Percentiles rank a stretch among this genome's conserved stretches.
Evolutionary conservation across 2,797 vertebrate species (phyloP).

Genomic region (Gambusia yucatana): DNA sequence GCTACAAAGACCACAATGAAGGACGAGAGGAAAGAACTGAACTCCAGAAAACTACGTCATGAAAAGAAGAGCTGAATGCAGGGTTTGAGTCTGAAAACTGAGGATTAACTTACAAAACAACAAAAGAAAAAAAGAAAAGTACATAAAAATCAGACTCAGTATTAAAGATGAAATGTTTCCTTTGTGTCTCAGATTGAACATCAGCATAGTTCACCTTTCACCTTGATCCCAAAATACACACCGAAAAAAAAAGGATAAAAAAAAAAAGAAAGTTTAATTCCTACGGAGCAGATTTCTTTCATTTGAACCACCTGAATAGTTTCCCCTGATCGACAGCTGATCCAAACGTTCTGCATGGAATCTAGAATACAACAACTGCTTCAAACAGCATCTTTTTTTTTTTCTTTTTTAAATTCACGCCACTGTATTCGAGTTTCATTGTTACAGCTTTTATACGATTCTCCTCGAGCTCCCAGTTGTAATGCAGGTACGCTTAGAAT

Average conservation of each 20-base stretch:
- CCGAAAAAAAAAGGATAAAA: conserved; percentile 54
- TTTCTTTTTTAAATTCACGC: conserved; percentile 72
- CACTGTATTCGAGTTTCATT: conserved; percentile 75
- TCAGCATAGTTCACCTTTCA: conserved; percentile 71
- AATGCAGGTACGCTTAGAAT: conserved; percentile 72
- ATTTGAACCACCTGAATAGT: conserved; percentile 58
- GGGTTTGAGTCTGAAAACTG: conserved; percentile 71
- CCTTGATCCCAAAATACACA: conserved; percentile 79
- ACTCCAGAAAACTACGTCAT: conserved; percentile 84
- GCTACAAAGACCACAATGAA: conserved; percentile 82
- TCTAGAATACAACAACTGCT: conserved; percentile 83
- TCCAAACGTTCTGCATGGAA: conserved; percentile 78
- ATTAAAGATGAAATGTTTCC: conserved; percentile 80
- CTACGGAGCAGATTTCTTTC: conserved; percentile 74
- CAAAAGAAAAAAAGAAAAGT: conserved; percentile 30
- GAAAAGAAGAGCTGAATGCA: conserved; percentile 78
- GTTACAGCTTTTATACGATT: conserved; percentile 76
- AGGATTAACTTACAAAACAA: conserved; percentile 76
- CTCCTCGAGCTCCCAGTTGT: conserved; percentile 67
- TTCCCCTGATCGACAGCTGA: conserved; percentile 75
- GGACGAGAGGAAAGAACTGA: conserved; percentile 69
- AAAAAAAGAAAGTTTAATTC: conserved; percentile 54
- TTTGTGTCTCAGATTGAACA: conserved; percentile 71
- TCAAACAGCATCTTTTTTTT: conserved; percentile 74
- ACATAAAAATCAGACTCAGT: conserved; percentile 71